Evolutionary conservation across 2,113 vertebrate species (phyloP).

Genomic region (Labeo rohita): DNA sequence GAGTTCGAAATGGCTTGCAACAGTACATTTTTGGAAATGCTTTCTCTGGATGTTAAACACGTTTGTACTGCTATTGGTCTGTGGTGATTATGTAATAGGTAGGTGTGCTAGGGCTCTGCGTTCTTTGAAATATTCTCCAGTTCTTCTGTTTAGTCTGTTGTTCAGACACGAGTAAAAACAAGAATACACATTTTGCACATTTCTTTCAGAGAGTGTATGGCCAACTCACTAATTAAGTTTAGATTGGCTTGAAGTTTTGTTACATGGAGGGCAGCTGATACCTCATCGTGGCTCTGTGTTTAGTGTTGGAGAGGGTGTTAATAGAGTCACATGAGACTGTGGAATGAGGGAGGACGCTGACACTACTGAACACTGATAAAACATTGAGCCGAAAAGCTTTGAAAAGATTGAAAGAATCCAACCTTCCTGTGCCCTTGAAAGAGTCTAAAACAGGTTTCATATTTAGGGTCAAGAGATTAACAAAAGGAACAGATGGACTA

Average conservation of each 20-base stretch:
- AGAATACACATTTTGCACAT: not conserved
- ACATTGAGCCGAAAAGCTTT: not conserved
- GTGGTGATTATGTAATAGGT: too few relatives aligned
- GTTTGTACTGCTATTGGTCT: too few relatives aligned
- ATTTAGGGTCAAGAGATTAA: not conserved
- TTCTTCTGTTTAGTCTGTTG: not conserved
- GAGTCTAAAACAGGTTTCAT: not conserved
- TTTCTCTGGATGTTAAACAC: too few relatives aligned
- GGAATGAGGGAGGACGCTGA: conserved; percentile 5
- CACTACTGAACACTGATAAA: not conserved
- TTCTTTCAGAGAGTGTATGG: not conserved
- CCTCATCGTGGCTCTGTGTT: not conserved
- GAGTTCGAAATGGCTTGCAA: too few relatives aligned
- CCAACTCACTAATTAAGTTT: not conserved
- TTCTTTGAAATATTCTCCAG: too few relatives aligned
- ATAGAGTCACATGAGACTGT: not conserved
- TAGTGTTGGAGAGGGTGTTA: not conserved
- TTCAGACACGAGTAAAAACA: not conserved
- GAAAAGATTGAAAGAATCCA: not conserved
- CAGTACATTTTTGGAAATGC: too few relatives aligned
- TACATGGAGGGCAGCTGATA: not conserved
- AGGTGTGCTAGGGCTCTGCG: too few relatives aligned
- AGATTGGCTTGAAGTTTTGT: not conserved
- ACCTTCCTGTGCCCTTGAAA: not conserved
- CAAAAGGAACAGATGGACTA: not conserved